Base-by-base conservation (phyloP, 53 echinoderm and acorn worm species). In the Luidia sarsii region DNA sequence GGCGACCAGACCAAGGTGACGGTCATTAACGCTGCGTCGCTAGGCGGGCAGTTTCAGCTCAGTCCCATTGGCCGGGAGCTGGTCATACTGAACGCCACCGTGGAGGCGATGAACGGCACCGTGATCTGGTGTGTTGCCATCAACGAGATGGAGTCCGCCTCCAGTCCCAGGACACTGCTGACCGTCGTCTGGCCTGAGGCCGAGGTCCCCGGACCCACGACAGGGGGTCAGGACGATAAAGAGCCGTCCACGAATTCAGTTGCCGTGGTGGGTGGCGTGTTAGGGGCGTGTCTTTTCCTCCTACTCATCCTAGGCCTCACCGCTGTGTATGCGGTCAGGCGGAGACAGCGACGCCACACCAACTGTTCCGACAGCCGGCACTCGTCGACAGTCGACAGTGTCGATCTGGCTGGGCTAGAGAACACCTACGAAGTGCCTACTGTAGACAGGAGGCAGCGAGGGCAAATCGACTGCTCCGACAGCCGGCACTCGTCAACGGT, bases 341-440 rank as follows among this genome's bases (percentile, higher is more conserved):
- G 41, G 39, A 57, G 28, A 37, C 22, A 59, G 29, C 74, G 24
- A 29, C 24, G 39, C 25, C 41, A 41, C 41, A 11, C 41, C 41
- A 6, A 11, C 10, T 7, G 15, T n/a, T 21, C 25, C 9, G 14
- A 43, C 24, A 39, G 28, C 28, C 57, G 41, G 19, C 56, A 41
- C 21, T 39, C 57, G 5, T 36, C 59, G 13, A 41, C 48, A 33
- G 9, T 16, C 30, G 59, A 37, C 1, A 20, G 25, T 33, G 39
- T 57, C 29, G 38, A 18, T 6, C 37, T 45, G 59, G 28, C 74
- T 25, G 57, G 9, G 30, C 57, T 57, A 29, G 57, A 74, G 74
- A 59, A 57, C 6, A 74, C 74, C n/a, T 74, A 74, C 59, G 74
- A 74, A 74, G 74, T 38, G n/a, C n/a, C n/a, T n/a, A n/a, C n/a